These are phyloP conservation scores for Eleginops maclovinus DNA, from an alignment of 2,113 vertebrate genomes.

Conservation along the genomic window DNA sequence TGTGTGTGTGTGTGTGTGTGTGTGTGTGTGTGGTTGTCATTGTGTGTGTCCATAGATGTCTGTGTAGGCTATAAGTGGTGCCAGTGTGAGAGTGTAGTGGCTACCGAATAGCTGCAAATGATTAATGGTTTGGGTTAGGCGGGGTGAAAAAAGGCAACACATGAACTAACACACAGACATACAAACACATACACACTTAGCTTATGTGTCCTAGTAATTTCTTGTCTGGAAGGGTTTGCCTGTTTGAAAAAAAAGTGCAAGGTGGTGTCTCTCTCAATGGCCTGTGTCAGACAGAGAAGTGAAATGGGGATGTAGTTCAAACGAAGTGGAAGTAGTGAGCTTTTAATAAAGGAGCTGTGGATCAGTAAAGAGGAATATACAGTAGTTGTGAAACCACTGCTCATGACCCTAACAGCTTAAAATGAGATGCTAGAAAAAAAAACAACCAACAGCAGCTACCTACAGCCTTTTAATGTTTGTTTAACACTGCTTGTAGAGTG, in stretches of 20 bases:
- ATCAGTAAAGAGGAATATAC: conserved; percentile 25
- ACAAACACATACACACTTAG: neutral
- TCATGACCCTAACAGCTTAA: neutral
- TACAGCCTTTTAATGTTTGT: neutral
- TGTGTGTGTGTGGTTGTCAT: conserved; percentile 10
- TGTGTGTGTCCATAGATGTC: conserved; percentile 22
- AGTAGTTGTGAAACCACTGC: conserved; percentile 23
- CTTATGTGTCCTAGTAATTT: conserved; percentile 47
- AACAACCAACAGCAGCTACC: neutral
- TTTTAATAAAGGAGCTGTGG: neutral
- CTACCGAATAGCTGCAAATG: conserved; percentile 46
- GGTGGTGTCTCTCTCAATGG: conserved; percentile 12
- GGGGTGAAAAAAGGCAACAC: conserved; percentile 54
- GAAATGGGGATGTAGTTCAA: conserved; percentile 58
- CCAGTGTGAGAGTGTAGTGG: conserved; percentile 34
- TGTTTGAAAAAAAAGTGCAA: conserved; percentile 27
- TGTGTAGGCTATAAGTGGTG: conserved; percentile 29
- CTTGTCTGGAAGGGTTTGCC: conserved; percentile 15
- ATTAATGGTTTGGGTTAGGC: conserved; percentile 59
- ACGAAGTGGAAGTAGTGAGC: conserved; percentile 28
- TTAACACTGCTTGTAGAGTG: neutral
- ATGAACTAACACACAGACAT: neutral
- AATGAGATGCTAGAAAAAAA: neutral
- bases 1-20: conserved; percentile 4
- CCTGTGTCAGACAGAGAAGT: conserved; percentile 38